Percentiles rank a stretch among this genome's conserved stretches.
These are phyloP conservation scores for Coregonus ussuriensis DNA, from an alignment of 2,797 vertebrate genomes.

Conservation along the genomic window DNA sequence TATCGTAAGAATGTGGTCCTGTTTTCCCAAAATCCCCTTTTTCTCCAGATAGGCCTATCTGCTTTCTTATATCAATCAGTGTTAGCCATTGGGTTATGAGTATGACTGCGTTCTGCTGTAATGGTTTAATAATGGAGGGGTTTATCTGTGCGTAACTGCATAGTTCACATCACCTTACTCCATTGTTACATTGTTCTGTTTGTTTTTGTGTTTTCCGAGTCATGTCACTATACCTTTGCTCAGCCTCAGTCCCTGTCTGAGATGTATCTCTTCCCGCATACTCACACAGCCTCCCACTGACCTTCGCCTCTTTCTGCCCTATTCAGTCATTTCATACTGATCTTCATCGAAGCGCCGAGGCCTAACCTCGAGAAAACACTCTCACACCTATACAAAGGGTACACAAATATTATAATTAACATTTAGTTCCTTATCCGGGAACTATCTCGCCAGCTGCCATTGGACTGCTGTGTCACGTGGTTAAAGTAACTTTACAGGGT, in stretches of 20 bases:
- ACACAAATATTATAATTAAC: slow-evolving; percentile 68
- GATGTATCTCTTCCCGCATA: neutral
- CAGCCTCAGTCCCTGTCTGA: neutral
- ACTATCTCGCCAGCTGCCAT: slow-evolving; percentile 89
- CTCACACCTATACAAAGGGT: slow-evolving; percentile 29
- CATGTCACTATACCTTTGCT: neutral
- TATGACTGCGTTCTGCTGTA: neutral
- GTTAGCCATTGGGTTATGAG: neutral
- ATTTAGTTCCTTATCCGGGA: slow-evolving; percentile 97
- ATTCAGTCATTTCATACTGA: neutral
- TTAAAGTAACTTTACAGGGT: slow-evolving; percentile 99
- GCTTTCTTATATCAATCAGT: neutral
- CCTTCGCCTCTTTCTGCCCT: neutral
- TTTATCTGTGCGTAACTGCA: neutral
- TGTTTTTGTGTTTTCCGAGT: neutral
- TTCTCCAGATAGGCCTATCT: too few species aligned
- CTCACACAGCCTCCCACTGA: neutral
- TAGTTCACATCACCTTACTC: neutral
- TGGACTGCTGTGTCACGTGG: slow-evolving; percentile 95
- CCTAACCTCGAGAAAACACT: slow-evolving; percentile 9
- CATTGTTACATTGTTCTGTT: neutral
- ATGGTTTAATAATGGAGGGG: neutral
- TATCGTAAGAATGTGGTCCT: neutral
- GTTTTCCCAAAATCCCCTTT: neutral
- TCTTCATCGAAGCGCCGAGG: neutral